phyloP scores from a whole-genome alignment of 2,888 invertebrate species.

The Caenorhabditis parvicauda region DNA sequence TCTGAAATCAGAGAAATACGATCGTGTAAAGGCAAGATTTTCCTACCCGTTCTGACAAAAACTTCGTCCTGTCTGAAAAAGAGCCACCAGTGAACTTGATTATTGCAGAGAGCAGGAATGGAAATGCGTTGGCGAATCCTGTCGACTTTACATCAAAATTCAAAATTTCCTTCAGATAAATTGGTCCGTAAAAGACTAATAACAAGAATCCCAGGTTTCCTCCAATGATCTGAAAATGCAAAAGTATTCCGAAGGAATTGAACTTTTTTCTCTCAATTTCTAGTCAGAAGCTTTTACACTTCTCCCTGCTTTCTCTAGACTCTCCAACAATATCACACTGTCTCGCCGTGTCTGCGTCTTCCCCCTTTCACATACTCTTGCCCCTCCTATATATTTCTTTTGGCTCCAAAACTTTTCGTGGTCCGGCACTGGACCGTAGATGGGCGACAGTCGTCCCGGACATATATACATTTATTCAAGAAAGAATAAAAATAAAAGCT shows the following conservation, averaged over 20 bases:
- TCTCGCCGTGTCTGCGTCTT: too few species aligned
- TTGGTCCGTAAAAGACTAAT: conserved; percentile 39
- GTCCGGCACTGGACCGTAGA: too few species aligned
- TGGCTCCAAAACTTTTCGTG: too few species aligned
- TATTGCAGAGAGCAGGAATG: conserved; percentile 27
- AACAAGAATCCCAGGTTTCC: conserved; percentile 42
- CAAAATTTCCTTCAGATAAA: conserved; percentile 34
- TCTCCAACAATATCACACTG: too few species aligned
- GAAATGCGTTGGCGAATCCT: conserved; percentile 29
- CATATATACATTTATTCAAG: too few species aligned
- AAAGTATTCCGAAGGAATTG: not conserved
- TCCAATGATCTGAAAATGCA: conserved; percentile 12
- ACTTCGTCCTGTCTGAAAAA: conserved; percentile 26
- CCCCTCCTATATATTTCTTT: too few species aligned
- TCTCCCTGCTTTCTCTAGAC: not conserved
- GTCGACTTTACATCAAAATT: conserved; percentile 27
- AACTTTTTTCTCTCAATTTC: not conserved
- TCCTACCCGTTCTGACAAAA: conserved; percentile 19
- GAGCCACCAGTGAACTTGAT: conserved; percentile 29
- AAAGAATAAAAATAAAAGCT: too few species aligned
- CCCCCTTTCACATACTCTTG: too few species aligned
- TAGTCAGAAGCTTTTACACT: too few species aligned
- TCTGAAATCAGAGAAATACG: conserved; percentile 5
- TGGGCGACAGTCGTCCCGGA: too few species aligned
- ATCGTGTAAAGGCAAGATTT: not conserved